phyloP scores from a whole-genome alignment of 2,888 invertebrate genomes.

The Polietes domitor region DNA sequence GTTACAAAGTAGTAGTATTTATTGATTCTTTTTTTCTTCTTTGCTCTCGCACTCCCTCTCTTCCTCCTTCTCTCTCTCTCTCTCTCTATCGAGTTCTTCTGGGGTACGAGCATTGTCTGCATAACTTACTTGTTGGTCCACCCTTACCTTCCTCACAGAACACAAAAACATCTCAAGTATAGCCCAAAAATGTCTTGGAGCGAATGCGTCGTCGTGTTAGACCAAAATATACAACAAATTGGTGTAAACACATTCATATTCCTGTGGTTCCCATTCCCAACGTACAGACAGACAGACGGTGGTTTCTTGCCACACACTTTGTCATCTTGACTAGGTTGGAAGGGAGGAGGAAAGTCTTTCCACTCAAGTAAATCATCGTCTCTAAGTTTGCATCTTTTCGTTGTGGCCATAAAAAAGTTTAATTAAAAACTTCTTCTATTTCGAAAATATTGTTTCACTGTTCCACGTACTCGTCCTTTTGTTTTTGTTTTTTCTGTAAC shows the following conservation, averaged over 20 bases:
- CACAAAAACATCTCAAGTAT: neutral
- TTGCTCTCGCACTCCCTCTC: too few relatives aligned
- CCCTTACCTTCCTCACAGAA: neutral
- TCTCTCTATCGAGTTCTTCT: too few relatives aligned
- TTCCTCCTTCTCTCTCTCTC: too few relatives aligned
- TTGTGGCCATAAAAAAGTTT: constrained; percentile 47
- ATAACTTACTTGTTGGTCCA: constrained; percentile 5
- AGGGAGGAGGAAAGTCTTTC: neutral
- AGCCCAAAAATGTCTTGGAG: neutral
- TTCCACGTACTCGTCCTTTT: constrained; percentile 15
- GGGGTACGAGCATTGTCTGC: neutral
- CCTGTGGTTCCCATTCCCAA: neutral
- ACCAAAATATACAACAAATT: constrained; percentile 22
- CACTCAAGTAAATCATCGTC: constrained; percentile 26
- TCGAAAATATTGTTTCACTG: neutral
- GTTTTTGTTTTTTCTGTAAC: constrained; percentile 20
- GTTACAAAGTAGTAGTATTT: constrained; percentile 20
- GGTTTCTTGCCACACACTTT: neutral
- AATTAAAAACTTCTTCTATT: constrained; percentile 59
- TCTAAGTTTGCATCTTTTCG: constrained; percentile 4
- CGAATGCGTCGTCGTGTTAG: constrained; percentile 3
- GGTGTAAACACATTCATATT: constrained; percentile 21
- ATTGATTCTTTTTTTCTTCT: constrained; percentile 27
- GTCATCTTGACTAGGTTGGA: neutral
- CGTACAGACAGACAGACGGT: neutral